Evolutionary conservation across 2,888 invertebrate genomes (phyloP).

Genomic region (Microctonus hyperodae): DNA sequence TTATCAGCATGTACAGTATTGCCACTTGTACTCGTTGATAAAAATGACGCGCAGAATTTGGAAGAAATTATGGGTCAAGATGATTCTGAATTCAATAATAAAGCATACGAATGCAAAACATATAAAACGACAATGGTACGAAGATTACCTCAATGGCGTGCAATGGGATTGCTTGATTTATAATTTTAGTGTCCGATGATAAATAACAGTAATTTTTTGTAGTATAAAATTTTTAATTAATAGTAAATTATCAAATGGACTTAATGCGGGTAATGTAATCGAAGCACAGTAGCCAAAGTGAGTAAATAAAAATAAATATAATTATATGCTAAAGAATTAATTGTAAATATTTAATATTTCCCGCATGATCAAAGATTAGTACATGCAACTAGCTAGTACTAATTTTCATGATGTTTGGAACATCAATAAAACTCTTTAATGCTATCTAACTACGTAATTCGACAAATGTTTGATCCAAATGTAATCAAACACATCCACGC

Average conservation of each 20-base stretch:
- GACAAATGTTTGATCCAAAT: neutral
- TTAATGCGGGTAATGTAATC: no score
- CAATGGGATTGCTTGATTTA: conserved; percentile 49
- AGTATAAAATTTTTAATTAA: no score
- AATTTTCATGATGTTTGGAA: neutral
- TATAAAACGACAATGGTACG: conserved; percentile 45
- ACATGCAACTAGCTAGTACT: neutral
- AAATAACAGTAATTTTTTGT: no score
- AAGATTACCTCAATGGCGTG: conserved; percentile 45
- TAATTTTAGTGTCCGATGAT: conserved; percentile 16
- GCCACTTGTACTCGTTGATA: conserved; percentile 49
- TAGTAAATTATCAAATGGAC: no score
- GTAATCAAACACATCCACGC: neutral
- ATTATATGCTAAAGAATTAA: neutral
- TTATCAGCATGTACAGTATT: conserved; percentile 44
- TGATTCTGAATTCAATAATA: conserved; percentile 35
- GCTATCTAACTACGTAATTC: neutral
- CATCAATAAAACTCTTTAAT: neutral
- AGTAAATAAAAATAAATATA: neutral
- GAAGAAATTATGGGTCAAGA: conserved; percentile 46
- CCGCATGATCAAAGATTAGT: neutral
- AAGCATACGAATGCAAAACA: conserved; percentile 33
- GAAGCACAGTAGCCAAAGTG: no score
- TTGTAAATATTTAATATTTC: neutral
- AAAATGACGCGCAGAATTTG: conserved; percentile 42